A percentile compares a stretch with the other conserved stretches of the same genome.
Conservation (phyloP, 2,888 invertebrate genomes). For the Myopa tessellatipennis region DNA sequence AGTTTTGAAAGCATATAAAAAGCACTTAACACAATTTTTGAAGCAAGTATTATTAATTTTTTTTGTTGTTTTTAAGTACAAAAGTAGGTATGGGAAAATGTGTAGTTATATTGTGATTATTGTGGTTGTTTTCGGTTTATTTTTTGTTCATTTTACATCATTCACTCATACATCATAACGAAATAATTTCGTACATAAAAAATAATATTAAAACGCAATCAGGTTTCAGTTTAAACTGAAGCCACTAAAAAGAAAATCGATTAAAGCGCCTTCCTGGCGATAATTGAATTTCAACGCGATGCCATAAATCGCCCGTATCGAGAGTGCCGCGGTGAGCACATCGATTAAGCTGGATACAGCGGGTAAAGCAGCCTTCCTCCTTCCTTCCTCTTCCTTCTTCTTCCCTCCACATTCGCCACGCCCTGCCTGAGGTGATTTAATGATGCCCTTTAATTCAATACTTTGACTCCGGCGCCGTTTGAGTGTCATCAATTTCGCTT, state of each 20-base stretch:
- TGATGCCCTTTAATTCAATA: constrained; percentile 21
- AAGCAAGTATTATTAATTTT: no score
- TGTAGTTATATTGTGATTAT: no score
- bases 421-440: not conserved
- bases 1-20: no score
- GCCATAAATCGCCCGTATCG: constrained; percentile 26
- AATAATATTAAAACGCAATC: not conserved
- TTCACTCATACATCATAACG: no score
- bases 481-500: constrained; percentile 29
- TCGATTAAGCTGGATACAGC: not conserved
- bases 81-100: no score
- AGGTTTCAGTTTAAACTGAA: no score
- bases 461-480: not conserved
- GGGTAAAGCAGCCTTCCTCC: not conserved
- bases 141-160: no score
- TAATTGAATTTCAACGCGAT: constrained; percentile 29
- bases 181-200: not conserved
- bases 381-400: not conserved
- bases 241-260: not conserved
- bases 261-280: not conserved
- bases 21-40: no score
- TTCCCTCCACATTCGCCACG: not conserved
- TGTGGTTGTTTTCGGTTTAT: no score
- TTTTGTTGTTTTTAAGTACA: no score
- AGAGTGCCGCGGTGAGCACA: not conserved